These are phyloP conservation scores for Cyprinodon tularosa DNA, from an alignment of 2,113 vertebrate genomes.

Conservation along the genomic window DNA sequence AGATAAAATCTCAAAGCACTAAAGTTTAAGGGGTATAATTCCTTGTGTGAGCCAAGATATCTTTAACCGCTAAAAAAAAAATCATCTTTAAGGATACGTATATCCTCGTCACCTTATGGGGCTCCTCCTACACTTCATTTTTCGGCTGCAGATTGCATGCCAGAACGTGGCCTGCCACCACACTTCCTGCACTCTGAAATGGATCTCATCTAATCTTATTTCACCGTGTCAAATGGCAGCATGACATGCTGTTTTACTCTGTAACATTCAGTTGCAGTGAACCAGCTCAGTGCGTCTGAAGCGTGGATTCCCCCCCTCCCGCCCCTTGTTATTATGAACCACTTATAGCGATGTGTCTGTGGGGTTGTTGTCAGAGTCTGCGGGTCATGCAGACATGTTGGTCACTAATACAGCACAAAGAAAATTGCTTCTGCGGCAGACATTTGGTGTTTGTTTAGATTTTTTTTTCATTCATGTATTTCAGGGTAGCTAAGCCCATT, in stretches of 20 bases:
- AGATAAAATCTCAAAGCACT: not conserved
- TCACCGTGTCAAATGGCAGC: slow-evolving; percentile 79
- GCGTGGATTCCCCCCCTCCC: slow-evolving; percentile 56
- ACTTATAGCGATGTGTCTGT: slow-evolving; percentile 72
- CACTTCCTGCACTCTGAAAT: slow-evolving; percentile 72
- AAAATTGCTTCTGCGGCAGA: slow-evolving; percentile 78
- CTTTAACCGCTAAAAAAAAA: not conserved
- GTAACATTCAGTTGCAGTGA: slow-evolving; percentile 79
- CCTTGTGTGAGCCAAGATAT: not conserved
- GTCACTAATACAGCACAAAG: slow-evolving; percentile 80
- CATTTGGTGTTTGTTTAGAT: slow-evolving; percentile 47
- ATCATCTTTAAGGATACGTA: not conserved
- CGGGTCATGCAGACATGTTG: slow-evolving; percentile 72
- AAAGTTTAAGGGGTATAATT: not conserved
- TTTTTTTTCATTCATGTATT: slow-evolving; percentile 39
- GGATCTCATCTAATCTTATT: slow-evolving; percentile 82
- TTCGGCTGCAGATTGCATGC: slow-evolving; percentile 49
- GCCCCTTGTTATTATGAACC: slow-evolving; percentile 76
- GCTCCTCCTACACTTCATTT: slow-evolving; percentile 47
- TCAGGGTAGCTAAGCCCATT: slow-evolving; percentile 45
- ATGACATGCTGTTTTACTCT: slow-evolving; percentile 81
- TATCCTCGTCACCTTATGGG: slow-evolving; percentile 58
- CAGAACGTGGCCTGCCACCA: slow-evolving; percentile 54
- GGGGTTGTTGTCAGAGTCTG: slow-evolving; percentile 67
- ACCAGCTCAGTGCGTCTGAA: slow-evolving; percentile 74